phyloP scores from a whole-genome alignment of 1,140 invertebrate species.

The Brachionus rotundiformis region DNA sequence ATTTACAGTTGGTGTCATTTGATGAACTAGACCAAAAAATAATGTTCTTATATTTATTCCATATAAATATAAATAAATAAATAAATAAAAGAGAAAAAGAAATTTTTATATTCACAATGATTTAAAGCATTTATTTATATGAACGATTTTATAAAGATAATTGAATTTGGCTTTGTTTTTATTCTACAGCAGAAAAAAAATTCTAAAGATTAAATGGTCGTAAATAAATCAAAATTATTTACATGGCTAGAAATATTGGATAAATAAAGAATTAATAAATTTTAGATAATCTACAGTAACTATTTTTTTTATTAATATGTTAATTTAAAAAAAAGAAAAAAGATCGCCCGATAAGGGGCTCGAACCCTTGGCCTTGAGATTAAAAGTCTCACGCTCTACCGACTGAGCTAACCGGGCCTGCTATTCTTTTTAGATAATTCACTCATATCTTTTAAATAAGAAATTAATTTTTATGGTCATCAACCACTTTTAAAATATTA shows the following conservation, averaged over 20 bases:
- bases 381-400: slow-evolving; percentile 16
- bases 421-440: background rate
- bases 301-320: too few relatives aligned
- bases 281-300: too few relatives aligned
- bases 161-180: too few relatives aligned
- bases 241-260: too few relatives aligned
- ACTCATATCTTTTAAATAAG: background rate
- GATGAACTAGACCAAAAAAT: background rate
- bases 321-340: background rate
- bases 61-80: background rate
- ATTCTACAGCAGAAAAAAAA: too few relatives aligned
- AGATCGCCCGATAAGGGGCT: slow-evolving; percentile 2
- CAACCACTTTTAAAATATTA: too few relatives aligned
- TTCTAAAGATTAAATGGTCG: too few relatives aligned
- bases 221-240: too few relatives aligned
- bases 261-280: too few relatives aligned
- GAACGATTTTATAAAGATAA: background rate
- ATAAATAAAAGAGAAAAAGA: background rate
- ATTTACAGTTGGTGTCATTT: slow-evolving; percentile 3
- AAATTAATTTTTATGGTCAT: background rate
- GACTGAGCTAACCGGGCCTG: background rate
- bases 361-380: slow-evolving; percentile 13
- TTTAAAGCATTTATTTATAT: background rate
- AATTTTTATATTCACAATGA: too few relatives aligned
- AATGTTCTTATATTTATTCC: background rate